A percentile compares a stretch with the other conserved stretches of the same genome.
Conservation (phyloP, 2,888 invertebrate genomes). For the Dynastes grantii region DNA sequence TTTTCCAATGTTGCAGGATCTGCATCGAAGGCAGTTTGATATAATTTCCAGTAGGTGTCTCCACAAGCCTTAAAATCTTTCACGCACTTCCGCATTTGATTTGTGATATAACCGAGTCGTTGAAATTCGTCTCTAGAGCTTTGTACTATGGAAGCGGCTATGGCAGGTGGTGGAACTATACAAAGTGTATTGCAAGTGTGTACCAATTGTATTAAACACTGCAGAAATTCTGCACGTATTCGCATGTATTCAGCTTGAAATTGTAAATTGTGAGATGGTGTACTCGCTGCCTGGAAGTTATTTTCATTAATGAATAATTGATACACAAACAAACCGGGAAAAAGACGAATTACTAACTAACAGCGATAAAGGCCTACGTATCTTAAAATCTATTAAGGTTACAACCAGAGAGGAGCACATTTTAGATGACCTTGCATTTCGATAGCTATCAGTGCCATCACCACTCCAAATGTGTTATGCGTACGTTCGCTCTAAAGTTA, state of each 20-base stretch:
- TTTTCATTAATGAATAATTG: no score
- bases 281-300: constrained; percentile 77
- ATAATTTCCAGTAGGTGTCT: constrained; percentile 83
- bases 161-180: constrained; percentile 94
- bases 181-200: constrained; percentile 84
- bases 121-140: constrained; percentile 85
- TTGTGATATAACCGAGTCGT: constrained; percentile 85
- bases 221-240: constrained; percentile 83
- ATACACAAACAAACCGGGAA: no score
- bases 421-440: no score
- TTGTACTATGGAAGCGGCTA: constrained; percentile 87
- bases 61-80: constrained; percentile 82
- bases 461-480: no score
- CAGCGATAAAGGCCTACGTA: no score
- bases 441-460: no score
- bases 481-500: no score
- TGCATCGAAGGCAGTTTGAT: constrained; percentile 89
- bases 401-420: no score
- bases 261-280: constrained; percentile 76
- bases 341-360: no score
- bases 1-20: constrained; percentile 85
- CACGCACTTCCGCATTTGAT: constrained; percentile 83
- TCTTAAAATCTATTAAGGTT: no score
- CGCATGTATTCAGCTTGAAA: constrained; percentile 86
- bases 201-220: constrained; percentile 77